Evolutionary conservation across 2,888 invertebrate genomes (phyloP), one percentile per base, ranked within the genome.

Genomic region (Tiliacea citrago): DNA sequence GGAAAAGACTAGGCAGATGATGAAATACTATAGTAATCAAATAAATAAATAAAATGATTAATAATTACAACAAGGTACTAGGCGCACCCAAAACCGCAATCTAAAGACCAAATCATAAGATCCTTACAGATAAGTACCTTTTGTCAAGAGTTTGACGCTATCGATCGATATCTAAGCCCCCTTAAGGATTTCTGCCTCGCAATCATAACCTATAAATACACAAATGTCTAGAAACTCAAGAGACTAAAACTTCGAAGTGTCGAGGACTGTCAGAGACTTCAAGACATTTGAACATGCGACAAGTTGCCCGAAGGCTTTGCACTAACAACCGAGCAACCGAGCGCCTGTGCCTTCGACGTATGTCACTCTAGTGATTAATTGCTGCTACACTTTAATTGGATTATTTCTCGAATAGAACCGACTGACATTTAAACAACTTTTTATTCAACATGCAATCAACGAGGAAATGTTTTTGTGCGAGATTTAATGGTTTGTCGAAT

Each of bases 71-170:
- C n/a, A 7, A 57, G 18, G 12, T n/a, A 9, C 24, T 24, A 24
- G 42, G 42, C 13, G 24, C 35, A 63, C 39, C 8, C 6, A n/a
- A 8, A 39, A 35, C n/a, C 9, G 9, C 9, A n/a, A 53, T 53
- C 47, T 24, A 18, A 13, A 18, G 18, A 35, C 24, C 6, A 47
- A 77, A 60, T 79, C 51, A 24, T 49, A 45, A 47, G 45, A 63
- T 72, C 18, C 24, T 39, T 49, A 16, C 10, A 39, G 45, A 77
- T 80, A 81, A 39, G 13, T 39, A 53, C 51, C 51, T 47, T 72
- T 16, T 18, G 58, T 60, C 45, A 47, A 63, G 53, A 35, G 18
- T 58, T 55, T 45, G 73, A 39, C 58, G 39, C 18, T 60, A 58
- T 53, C 51, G 42, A n/a, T 63, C 39, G 29, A 65, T 60, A 75